phyloP scores from a whole-genome alignment of 2,113 vertebrate species.

The Alces alces region DNA sequence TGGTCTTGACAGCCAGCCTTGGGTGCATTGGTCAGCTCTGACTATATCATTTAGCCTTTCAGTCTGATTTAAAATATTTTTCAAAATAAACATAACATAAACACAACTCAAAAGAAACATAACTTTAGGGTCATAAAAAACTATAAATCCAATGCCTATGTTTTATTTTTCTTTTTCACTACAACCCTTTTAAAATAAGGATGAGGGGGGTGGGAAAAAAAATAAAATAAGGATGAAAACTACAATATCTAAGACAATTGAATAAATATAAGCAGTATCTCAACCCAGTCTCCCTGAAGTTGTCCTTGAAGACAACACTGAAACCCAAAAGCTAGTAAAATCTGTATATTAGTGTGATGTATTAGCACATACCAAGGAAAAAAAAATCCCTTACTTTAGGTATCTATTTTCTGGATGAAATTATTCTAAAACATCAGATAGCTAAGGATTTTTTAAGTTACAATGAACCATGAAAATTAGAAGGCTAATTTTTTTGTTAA shows the following conservation, averaged over 20 bases:
- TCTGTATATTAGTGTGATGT: not conserved
- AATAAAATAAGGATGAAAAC: not conserved
- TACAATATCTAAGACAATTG: not conserved
- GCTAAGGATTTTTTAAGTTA: not conserved
- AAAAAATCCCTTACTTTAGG: not conserved
- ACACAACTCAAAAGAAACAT: conserved; percentile 12
- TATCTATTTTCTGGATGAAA: not conserved
- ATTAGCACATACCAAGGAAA: not conserved
- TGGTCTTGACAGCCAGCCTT: not conserved
- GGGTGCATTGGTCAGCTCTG: not conserved
- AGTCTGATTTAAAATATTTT: not conserved
- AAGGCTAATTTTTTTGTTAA: not conserved
- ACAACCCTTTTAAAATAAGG: not conserved
- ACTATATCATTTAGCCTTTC: not conserved
- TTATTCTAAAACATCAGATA: not conserved
- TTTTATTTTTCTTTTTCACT: not conserved
- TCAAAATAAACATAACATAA: conserved; percentile 16
- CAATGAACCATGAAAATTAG: not conserved
- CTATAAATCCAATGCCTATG: not conserved
- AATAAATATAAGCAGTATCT: not conserved
- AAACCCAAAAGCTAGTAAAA: conserved; percentile 20
- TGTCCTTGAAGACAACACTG: not conserved
- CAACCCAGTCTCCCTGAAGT: not conserved
- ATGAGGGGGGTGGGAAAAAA: too few relatives aligned
- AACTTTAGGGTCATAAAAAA: not conserved